Percentiles rank a stretch among this genome's conserved stretches.
These are phyloP conservation scores for Melanerpes aurifrons DNA, from an alignment of 2,113 vertebrate species.

Conservation along the genomic window DNA sequence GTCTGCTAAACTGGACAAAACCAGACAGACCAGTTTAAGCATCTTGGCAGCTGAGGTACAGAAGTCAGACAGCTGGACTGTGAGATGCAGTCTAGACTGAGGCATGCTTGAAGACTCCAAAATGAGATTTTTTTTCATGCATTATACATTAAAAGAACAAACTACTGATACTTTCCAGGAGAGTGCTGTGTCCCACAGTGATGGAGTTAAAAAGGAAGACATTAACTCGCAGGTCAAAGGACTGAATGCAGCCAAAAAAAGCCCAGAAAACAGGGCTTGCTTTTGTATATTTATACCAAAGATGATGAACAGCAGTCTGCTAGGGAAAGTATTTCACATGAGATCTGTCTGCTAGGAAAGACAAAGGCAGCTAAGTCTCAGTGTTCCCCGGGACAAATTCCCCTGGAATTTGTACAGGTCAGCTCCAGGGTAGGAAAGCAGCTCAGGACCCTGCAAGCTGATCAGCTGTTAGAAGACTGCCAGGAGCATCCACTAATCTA, in stretches of 20 bases:
- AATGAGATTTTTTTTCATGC: background rate
- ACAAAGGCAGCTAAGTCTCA: background rate
- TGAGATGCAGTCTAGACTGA: background rate
- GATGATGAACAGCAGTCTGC: background rate
- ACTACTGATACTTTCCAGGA: background rate
- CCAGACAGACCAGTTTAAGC: background rate
- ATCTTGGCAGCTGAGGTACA: rapidly evolving
- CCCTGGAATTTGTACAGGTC: background rate
- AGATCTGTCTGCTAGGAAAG: background rate
- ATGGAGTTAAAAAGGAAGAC: background rate
- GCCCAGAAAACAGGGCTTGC: background rate
- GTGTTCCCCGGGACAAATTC: background rate
- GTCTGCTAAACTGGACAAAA: background rate
- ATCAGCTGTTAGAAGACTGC: background rate
- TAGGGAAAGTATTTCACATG: background rate
- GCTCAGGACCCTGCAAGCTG: background rate
- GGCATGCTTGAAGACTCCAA: background rate
- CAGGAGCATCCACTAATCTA: background rate
- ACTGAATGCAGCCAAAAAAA: background rate
- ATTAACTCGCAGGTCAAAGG: background rate
- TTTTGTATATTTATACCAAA: background rate
- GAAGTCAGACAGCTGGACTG: background rate
- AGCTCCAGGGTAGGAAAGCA: background rate
- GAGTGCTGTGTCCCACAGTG: background rate
- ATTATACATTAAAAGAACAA: constrained; percentile 10